These are phyloP conservation scores for Nematostella vectensis DNA, from an alignment of 92 coral and sea anemone species.

Conservation along the genomic window DNA sequence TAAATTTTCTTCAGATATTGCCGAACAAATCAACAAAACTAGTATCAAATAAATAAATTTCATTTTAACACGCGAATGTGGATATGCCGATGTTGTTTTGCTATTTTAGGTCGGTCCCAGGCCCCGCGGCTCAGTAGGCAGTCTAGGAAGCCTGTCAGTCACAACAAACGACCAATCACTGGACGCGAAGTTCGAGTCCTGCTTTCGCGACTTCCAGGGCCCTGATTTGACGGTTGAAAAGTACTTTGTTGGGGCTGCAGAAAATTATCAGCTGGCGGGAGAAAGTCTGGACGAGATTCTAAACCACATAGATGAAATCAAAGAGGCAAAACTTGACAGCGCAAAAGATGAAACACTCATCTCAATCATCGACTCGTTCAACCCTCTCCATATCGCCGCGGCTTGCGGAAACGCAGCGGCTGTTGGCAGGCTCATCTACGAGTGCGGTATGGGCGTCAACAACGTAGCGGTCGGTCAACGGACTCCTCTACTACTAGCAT, in stretches of 20 bases:
- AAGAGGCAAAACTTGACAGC: slow-evolving; percentile 18
- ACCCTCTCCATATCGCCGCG: slow-evolving; percentile 61
- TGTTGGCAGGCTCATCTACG: slow-evolving; percentile 34
- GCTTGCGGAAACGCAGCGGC: slow-evolving; percentile 31
- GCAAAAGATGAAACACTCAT: slow-evolving; percentile 19
- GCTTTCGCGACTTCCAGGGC: background rate
- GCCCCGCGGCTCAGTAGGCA: background rate
- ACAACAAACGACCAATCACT: background rate
- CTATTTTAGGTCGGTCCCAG: too few relatives aligned
- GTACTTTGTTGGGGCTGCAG: background rate
- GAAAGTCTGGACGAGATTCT: slow-evolving; percentile 16
- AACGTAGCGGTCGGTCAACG: slow-evolving; percentile 38
- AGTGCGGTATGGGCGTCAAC: slow-evolving; percentile 33
- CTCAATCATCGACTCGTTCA: slow-evolving; percentile 24
- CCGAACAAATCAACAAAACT: too few relatives aligned
- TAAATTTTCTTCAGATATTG: too few relatives aligned
- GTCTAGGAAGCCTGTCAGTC: background rate
- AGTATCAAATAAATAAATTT: too few relatives aligned
- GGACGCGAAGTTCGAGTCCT: slow-evolving; percentile 1
- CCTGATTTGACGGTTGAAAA: background rate
- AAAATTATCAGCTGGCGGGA: background rate
- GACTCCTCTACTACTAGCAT: slow-evolving; percentile 66
- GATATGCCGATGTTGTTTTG: too few relatives aligned
- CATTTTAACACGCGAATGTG: too few relatives aligned
- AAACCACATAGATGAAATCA: slow-evolving; percentile 25